Evolutionary conservation across 1,140 invertebrate species (phyloP).

Genomic region (Drosophila pallidifrons): DNA sequence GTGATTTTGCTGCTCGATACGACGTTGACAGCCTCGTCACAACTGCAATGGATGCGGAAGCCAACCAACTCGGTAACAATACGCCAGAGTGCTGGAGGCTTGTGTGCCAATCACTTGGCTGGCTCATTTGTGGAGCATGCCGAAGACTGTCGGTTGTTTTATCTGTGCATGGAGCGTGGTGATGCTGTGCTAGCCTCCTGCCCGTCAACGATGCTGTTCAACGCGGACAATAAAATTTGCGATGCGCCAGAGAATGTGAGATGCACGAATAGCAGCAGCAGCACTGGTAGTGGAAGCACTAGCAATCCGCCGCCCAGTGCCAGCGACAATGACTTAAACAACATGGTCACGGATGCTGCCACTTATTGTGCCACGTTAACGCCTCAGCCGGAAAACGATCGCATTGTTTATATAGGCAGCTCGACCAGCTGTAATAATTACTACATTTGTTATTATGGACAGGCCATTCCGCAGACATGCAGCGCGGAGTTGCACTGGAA

Average conservation of each 20-base stretch:
- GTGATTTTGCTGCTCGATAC: conserved; percentile 4
- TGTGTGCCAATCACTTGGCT: conserved; percentile 61
- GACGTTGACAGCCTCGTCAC: not conserved
- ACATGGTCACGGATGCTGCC: conserved; percentile 59
- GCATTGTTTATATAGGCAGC: conserved; percentile 72
- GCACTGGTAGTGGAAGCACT: not conserved
- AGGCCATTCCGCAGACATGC: conserved; percentile 74
- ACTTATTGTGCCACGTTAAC: conserved; percentile 58
- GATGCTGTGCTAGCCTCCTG: conserved; percentile 74
- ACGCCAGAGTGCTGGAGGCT: conserved; percentile 51
- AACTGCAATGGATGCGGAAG: conserved; percentile 41
- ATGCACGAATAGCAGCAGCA: conserved; percentile 54
- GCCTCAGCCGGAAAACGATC: conserved; percentile 51
- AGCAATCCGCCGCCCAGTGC: not conserved
- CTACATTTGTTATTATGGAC: conserved; percentile 80
- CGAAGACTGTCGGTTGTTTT: conserved; percentile 72
- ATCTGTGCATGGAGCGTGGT: conserved; percentile 72
- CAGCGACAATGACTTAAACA: conserved; percentile 43
- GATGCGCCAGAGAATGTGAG: conserved; percentile 66
- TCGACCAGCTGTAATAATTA: conserved; percentile 67
- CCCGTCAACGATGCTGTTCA: conserved; percentile 76
- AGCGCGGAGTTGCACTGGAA: conserved; percentile 76
- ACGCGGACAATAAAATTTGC: conserved; percentile 67
- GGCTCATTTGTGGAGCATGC: conserved; percentile 74
- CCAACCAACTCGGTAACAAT: conserved; percentile 74